Conservation (phyloP, 2,888 invertebrate genomes). For the Liopterus haemorrhoidalis region DNA sequence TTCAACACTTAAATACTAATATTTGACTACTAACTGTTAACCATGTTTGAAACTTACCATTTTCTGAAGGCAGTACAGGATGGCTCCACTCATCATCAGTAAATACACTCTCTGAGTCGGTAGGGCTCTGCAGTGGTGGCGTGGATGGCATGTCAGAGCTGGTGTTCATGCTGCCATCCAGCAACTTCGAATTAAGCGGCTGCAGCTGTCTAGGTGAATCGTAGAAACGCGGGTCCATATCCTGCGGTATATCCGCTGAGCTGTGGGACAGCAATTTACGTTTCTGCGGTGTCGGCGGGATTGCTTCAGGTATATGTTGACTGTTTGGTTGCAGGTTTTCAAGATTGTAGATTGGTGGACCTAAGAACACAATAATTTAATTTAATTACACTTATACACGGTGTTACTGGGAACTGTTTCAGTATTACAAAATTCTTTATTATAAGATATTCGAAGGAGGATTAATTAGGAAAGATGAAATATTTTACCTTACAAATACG, state of each 20-base stretch:
- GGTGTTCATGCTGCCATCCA: slow-evolving; percentile 38
- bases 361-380: too few species aligned
- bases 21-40: slow-evolving; percentile 19
- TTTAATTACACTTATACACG: too few species aligned
- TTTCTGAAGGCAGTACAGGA: slow-evolving; percentile 47
- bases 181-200: slow-evolving; percentile 36
- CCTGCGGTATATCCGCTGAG: slow-evolving; percentile 34
- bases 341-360: too few species aligned
- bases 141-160: slow-evolving; percentile 38
- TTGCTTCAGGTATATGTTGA: too few species aligned
- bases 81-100: slow-evolving; percentile 58
- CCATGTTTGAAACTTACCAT: too few species aligned
- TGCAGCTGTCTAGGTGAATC: slow-evolving; percentile 45
- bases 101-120: slow-evolving; percentile 61
- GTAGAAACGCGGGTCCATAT: slow-evolving; percentile 52
- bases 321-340: too few species aligned
- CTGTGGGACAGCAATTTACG: slow-evolving; percentile 14
- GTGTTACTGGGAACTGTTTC: too few species aligned
- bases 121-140: slow-evolving; percentile 58
- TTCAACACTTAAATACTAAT: too few species aligned
- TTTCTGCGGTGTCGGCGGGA: slow-evolving; percentile 22
- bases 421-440: too few species aligned
- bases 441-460: too few species aligned
- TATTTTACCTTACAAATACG: too few species aligned
- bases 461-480: too few species aligned